These are phyloP conservation scores for Ageneiosus marmoratus DNA, from an alignment of 2,113 vertebrate genomes.

Conservation along the genomic window DNA sequence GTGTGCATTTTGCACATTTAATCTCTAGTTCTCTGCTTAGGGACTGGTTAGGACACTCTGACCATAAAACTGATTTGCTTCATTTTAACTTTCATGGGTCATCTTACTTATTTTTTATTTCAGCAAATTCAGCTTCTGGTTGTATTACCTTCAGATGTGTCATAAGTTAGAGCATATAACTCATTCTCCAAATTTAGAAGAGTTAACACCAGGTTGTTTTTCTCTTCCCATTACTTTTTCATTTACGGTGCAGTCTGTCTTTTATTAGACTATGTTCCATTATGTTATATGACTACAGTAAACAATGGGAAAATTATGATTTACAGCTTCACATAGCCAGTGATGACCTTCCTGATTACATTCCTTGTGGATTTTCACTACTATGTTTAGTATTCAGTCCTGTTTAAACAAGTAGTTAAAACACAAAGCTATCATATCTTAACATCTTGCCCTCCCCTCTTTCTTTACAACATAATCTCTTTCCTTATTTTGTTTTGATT, in stretches of 20 bases:
- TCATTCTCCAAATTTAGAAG: background rate
- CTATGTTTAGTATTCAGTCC: background rate
- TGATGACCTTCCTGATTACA: background rate
- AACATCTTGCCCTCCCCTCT: constrained; percentile 5
- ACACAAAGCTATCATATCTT: constrained; percentile 4
- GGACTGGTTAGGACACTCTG: background rate
- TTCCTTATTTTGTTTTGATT: background rate
- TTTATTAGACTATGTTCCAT: background rate
- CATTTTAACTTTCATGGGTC: background rate
- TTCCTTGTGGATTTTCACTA: constrained; percentile 4
- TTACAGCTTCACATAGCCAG: background rate
- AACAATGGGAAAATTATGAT: background rate
- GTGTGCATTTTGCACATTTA: background rate
- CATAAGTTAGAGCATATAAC: background rate
- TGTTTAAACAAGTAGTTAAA: constrained; percentile 35
- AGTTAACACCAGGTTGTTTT: background rate
- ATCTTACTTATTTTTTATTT: background rate
- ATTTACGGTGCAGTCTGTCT: background rate
- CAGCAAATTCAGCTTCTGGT: background rate
- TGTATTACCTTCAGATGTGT: background rate
- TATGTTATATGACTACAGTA: background rate
- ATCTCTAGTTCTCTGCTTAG: constrained; percentile 59
- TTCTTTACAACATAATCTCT: background rate
- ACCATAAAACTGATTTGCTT: background rate
- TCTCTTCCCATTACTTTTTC: background rate